Conservation (phyloP, 2,797 vertebrate species). For the Aphelocoma californica region DNA sequence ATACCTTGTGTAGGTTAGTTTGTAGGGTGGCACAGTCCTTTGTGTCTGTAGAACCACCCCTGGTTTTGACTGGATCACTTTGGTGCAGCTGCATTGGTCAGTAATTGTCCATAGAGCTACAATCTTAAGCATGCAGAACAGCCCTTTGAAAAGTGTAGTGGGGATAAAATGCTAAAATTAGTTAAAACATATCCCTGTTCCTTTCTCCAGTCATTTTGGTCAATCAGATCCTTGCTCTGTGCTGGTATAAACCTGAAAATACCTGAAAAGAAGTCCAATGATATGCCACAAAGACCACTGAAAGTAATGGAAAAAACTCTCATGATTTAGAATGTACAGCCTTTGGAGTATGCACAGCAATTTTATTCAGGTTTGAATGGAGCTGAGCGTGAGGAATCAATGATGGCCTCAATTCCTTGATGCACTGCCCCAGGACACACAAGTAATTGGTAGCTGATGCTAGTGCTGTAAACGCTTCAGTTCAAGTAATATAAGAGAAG, state of each 20-base stretch:
- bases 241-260: neutral
- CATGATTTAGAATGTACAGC: neutral
- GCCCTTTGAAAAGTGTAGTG: neutral
- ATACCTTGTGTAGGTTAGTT: neutral
- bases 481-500: neutral
- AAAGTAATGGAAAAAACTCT: neutral
- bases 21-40: neutral
- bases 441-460: neutral
- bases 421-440: neutral
- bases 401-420: neutral
- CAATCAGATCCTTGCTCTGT: neutral
- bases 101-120: neutral
- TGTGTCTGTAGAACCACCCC: neutral
- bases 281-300: neutral
- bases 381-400: neutral
- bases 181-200: neutral
- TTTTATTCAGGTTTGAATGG: neutral
- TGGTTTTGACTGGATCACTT: neutral
- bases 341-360: neutral
- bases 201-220: neutral
- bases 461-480: neutral
- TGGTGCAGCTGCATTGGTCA: neutral
- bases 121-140: neutral
- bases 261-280: neutral
- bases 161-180: neutral